Base-by-base conservation (phyloP, 2,888 invertebrate species). In the Sympetrum striolatum region DNA sequence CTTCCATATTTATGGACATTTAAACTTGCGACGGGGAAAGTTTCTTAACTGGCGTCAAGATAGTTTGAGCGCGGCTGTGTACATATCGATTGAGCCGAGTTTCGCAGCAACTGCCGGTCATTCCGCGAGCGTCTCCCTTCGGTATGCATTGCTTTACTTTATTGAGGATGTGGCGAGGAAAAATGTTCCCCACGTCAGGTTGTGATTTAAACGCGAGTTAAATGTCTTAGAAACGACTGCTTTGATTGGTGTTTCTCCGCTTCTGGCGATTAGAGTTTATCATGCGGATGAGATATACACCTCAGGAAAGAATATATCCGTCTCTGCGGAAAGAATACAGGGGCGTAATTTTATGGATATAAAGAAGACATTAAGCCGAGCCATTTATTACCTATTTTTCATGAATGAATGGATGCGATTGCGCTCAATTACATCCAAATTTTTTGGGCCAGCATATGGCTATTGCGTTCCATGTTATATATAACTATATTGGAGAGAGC, bases 21-120 rank as follows among this genome's bases (percentile, higher is more conserved):
- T 86, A 37, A 60, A 39, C 86, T 37, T 64, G 60, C n/a, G 60
- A 35, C 60, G 86, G 60, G 58, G 86, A 86, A 86, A 86, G 86
- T 86, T 86, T 64, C 60, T 86, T 48, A 60, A 64, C 64, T 60
- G 60, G 60, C 37, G 1, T 86, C 60, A 86, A 86, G 60, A 82
- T 35, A 53, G 58, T 12, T 14, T 22, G 31, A 48, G 18, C 39
- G 44, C 86, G 64, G 60, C 60, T 37, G 37, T 60, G 58, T 86
- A 64, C n/a, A 64, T 86, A 60, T 86, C 60, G 86, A 86, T 86
- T 82, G 14, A 6, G 22, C 22, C 35, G 31, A 58, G 58, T 25
- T 58, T 14, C 25, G 22, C 2, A 6, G 58, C 22, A 25, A 82
- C 58, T 31, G 25, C 15, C 64, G 64, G 64, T 58, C 58, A 60